Evolutionary conservation across 2,888 invertebrate species (phyloP).

Genomic region (Norana najaformis): DNA sequence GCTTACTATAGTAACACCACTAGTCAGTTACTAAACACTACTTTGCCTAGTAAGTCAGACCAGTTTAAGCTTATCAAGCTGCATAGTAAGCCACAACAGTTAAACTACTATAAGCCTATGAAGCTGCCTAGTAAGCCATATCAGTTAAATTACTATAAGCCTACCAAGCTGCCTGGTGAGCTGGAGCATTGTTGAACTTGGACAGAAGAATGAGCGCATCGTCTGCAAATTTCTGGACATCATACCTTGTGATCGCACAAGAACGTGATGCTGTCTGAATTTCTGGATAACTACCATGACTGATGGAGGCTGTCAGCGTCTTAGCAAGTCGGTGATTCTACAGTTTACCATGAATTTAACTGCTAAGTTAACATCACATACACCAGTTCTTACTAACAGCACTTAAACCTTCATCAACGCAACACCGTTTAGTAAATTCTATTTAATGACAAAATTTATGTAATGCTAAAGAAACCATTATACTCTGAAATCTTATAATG

Average conservation of each 20-base stretch:
- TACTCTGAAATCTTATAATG: too few relatives aligned
- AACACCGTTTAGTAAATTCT: not conserved
- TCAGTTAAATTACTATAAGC: not conserved
- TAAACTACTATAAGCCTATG: not conserved
- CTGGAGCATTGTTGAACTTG: slow-evolving; percentile 61
- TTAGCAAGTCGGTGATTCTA: slow-evolving; percentile 82
- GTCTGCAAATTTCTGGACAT: slow-evolving; percentile 71
- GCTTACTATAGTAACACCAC: too few relatives aligned
- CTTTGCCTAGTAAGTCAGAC: too few relatives aligned
- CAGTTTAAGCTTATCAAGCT: too few relatives aligned
- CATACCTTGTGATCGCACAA: slow-evolving; percentile 69
- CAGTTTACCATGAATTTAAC: not conserved
- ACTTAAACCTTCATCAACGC: not conserved
- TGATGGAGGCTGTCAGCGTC: slow-evolving; percentile 76
- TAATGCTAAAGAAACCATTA: not conserved
- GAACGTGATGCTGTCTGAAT: slow-evolving; percentile 70
- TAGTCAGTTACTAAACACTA: too few relatives aligned
- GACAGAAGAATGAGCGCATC: slow-evolving; percentile 72
- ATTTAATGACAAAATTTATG: not conserved
- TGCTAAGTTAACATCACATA: not conserved
- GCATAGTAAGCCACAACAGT: not conserved
- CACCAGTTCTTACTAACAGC: not conserved
- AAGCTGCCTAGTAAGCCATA: not conserved
- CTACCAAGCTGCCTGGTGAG: slow-evolving; percentile 34
- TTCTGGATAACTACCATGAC: slow-evolving; percentile 66